These are phyloP conservation scores for Melanostoma scalare DNA, from an alignment of 2,888 invertebrate species.

Conservation along the genomic window DNA sequence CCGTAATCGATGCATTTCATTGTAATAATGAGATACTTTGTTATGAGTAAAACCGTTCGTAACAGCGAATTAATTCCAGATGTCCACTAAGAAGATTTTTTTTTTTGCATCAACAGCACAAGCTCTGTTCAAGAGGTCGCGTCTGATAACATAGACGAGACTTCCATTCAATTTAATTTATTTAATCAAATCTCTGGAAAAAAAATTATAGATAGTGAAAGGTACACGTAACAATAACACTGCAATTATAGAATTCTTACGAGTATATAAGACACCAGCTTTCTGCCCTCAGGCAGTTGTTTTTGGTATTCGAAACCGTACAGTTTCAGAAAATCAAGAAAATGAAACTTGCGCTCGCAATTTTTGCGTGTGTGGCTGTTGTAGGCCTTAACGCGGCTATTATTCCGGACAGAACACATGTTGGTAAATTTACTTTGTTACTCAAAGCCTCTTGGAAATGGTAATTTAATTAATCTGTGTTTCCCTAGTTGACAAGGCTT, in stretches of 20 bases:
- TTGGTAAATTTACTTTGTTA: slow-evolving; percentile 22
- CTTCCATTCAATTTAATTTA: too few species aligned
- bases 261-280: slow-evolving; percentile 43
- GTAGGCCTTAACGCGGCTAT: slow-evolving; percentile 76
- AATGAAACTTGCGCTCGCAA: slow-evolving; percentile 78
- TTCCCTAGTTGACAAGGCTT: slow-evolving; percentile 75
- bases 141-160: too few species aligned
- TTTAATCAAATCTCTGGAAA: too few species aligned
- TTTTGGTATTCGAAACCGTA: slow-evolving; percentile 41
- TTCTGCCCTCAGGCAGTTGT: slow-evolving; percentile 41
- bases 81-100: too few species aligned
- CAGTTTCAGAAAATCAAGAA: slow-evolving; percentile 74
- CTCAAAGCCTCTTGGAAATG: neutral
- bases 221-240: too few species aligned
- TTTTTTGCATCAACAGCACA: too few species aligned
- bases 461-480: neutral
- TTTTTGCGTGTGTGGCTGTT: slow-evolving; percentile 78
- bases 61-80: too few species aligned
- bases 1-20: too few species aligned
- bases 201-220: too few species aligned
- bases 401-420: slow-evolving; percentile 49
- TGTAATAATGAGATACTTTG: too few species aligned
- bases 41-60: too few species aligned
- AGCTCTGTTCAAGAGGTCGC: too few species aligned
- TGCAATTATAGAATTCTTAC: neutral